Base-by-base conservation (phyloP, 2,888 invertebrate species). In the Linyphia triangularis region DNA sequence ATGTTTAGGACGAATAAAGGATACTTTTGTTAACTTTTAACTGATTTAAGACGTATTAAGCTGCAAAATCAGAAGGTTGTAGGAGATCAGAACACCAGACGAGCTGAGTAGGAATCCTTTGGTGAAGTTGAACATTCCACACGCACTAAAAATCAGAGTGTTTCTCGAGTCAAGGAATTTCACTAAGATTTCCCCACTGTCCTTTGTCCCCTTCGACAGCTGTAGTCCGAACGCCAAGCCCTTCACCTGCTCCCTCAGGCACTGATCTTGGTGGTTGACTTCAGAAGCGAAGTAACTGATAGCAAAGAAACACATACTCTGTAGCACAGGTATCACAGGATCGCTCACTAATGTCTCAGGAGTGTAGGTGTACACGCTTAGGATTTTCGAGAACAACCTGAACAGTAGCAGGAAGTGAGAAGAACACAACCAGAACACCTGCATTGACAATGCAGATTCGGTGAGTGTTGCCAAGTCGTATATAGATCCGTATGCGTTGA, bases 121-220 rank as follows among this genome's bases (percentile, higher is more conserved):
- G 7, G 72, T 57, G 28, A 73, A 73, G n/a, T 28, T 6, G 26
- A 73, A 73, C 19, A 73, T 28, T 10, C 72, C 72, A 26, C 72
- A 73, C 0, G 51, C 72, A n/a, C 72, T 73, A 28, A 73, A 30
- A n/a, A 73, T 51, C 24, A 73, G 3, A 2, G 3, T n/a, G n/a
- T 73, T 19, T 19, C 30, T 73, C 13, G 51, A 51, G 1, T 28
- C 7, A 2, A 73, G 9, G 28, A 57, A 73, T 16, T 10, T 73
- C 6, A 13, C 6, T 0, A 73, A 30, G 9, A 30, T 4, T 28
- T 73, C 26, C n/a, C 57, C 72, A 4, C 28, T 1, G 7, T 19
- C 19, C 28, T 73, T 26, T 1, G 28, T 30, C 28, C 57, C 22
- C 9, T 51, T 57, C 26, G 51, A 24, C 28, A 30, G 16, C 5